Evolutionary conservation across 2,113 vertebrate species (phyloP).

Genomic region (Vulpes lagopus): DNA sequence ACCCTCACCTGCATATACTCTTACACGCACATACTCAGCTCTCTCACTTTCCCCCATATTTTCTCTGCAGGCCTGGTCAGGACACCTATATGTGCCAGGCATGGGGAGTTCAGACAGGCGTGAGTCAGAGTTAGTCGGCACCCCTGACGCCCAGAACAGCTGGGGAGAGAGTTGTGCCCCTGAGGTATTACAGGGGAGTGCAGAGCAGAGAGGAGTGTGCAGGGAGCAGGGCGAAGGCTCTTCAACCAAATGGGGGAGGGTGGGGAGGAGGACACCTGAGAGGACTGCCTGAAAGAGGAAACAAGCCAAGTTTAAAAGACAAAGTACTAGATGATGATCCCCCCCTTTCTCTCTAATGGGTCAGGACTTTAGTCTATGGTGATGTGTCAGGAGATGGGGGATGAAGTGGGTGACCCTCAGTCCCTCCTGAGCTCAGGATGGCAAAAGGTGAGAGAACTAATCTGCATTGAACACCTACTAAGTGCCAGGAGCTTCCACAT

Average conservation of each 20-base stretch:
- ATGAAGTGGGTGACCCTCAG: no score
- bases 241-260: not conserved
- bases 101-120: not conserved
- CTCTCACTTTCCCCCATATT: not conserved
- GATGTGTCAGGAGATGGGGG: not conserved
- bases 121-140: not conserved
- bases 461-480: not conserved
- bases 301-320: not conserved
- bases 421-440: not conserved
- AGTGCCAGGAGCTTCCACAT: not conserved
- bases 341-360: not conserved
- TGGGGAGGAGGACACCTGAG: not conserved
- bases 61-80: not conserved
- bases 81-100: not conserved
- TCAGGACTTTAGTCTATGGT: not conserved
- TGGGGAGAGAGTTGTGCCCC: not conserved
- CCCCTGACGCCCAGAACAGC: not conserved
- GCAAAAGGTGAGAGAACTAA: not conserved
- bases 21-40: rapidly evolving
- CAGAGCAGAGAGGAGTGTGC: not conserved
- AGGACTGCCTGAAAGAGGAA: conserved; percentile 24
- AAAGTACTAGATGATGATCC: not conserved
- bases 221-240: not conserved
- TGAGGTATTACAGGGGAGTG: not conserved
- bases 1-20: no score